A percentile compares a stretch with the other conserved stretches of the same genome.
Evolutionary conservation across 2,888 invertebrate genomes (phyloP).

Genomic region (Cyrtodaria siliqua): DNA sequence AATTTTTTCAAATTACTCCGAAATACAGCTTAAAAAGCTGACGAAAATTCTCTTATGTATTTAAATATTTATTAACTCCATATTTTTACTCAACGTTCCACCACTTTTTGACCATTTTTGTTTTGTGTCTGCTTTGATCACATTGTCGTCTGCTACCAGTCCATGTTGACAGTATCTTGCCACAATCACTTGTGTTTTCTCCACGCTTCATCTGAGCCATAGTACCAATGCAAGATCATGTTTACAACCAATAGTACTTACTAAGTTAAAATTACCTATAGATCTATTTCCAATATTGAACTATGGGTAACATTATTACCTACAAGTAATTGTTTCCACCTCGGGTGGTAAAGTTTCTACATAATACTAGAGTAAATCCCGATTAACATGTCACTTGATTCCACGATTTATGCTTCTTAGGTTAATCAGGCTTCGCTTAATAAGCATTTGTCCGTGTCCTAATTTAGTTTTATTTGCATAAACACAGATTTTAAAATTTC

Average conservation of each 20-base stretch:
- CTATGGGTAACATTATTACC: slow-evolving; percentile 28
- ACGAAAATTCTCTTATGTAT: no score
- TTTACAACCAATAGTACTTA: slow-evolving; percentile 26
- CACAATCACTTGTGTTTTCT: slow-evolving; percentile 55
- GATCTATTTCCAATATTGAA: slow-evolving; percentile 31
- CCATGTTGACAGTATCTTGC: slow-evolving; percentile 50
- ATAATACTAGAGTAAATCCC: slow-evolving; percentile 26
- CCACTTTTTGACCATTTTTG: background rate
- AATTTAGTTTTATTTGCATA: no score
- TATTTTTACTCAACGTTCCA: background rate
- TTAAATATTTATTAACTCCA: no score
- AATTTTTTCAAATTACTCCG: slow-evolving; percentile 5
- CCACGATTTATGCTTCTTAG: background rate
- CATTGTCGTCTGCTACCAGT: slow-evolving; percentile 36
- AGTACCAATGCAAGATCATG: slow-evolving; percentile 40
- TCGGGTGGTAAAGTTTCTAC: slow-evolving; percentile 23
- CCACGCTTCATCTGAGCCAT: slow-evolving; percentile 45
- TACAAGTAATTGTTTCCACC: slow-evolving; percentile 46
- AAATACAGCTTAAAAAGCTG: no score
- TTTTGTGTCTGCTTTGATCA: slow-evolving; percentile 10
- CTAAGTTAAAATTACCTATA: slow-evolving; percentile 23
- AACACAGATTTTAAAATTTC: no score
- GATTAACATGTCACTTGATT: slow-evolving; percentile 37
- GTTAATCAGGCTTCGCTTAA: no score
- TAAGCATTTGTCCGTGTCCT: no score